Evolutionary conservation across 2,888 invertebrate genomes (phyloP).

Genomic region (Perizoma flavofasciatum): DNA sequence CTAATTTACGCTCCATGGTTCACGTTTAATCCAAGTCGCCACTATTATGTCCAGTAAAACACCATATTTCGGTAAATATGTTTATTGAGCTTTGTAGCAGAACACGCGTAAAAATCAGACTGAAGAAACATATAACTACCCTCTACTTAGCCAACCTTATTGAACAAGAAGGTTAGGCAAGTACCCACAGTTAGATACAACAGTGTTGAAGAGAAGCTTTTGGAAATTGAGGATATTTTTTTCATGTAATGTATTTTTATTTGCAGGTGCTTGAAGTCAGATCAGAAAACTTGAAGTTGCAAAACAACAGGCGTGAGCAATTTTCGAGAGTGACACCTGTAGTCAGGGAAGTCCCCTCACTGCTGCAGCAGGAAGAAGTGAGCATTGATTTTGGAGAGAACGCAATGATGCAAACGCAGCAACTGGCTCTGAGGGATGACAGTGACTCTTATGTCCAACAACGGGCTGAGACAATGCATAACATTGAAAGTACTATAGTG

Average conservation of each 20-base stretch:
- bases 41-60: too few species aligned
- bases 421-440: constrained; percentile 91
- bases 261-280: constrained; percentile 94
- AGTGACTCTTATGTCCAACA: constrained; percentile 95
- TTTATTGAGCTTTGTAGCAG: too few species aligned
- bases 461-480: constrained; percentile 99
- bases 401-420: constrained; percentile 78
- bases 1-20: too few species aligned
- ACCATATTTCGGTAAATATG: too few species aligned
- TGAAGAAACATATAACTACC: too few species aligned
- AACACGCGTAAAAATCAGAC: too few species aligned
- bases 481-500: constrained; percentile 99
- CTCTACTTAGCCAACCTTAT: too few species aligned
- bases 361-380: constrained; percentile 88
- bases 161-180: too few species aligned
- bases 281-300: constrained; percentile 98
- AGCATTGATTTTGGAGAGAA: constrained; percentile 93
- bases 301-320: constrained; percentile 96
- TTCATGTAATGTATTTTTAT: constrained; percentile 7
- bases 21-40: too few species aligned
- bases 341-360: constrained; percentile 72
- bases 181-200: too few species aligned
- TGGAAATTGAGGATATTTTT: too few species aligned
- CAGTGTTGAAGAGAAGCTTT: too few species aligned
- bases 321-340: constrained; percentile 84